Evolutionary conservation across 1,140 invertebrate species (phyloP), one percentile per base, ranked within the genome.

Genomic region (Leptinotarsa texana): DNA sequence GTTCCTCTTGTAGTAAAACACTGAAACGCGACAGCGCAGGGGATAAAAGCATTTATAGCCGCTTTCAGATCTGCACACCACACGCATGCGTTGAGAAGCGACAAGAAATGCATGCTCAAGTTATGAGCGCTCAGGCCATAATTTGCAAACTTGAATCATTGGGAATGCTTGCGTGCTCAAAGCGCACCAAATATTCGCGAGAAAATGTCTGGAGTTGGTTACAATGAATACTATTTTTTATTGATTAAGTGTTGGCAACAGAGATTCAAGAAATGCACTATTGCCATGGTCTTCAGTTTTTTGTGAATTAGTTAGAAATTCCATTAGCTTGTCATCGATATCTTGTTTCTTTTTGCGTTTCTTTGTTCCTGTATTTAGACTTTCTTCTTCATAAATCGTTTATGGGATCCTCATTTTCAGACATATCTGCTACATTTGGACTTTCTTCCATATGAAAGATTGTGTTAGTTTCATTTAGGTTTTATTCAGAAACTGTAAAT

Each of bases 181-280:
- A 21, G 21, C 21, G 21, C 21, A 21, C 21, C 21, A 21, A 21
- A 21, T 21, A 21, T 21, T 21, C 0, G 21, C 21, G 21, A 21
- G 21, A 21, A 21, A 21, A 21, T 21, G 21, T 21, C 21, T 21
- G 21, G 21, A 21, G 21, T 21, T 21, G 21, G 21, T 21, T 21
- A 21, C 21, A 21, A 21, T 21, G 1, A 21, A 21, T 21, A 1
- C 0, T 1, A 21, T 21, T 21, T 21, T 21, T 21, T 21, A 21
- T 21, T 21, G 21, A 66, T 66, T 21, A 5, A 66, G 33, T 21
- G 63, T 66, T 66, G 15, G 18, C 63, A 66, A 66, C 63, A 22
- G 18, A 66, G 63, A 66, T 66, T 66, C 17, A 66, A 66, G 22
- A 66, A 27, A 22, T 66, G 15, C 63, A 1, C 63, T 66, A 66